Conservation (phyloP, 2,888 invertebrate genomes). For the Pristionchus japonicus region DNA sequence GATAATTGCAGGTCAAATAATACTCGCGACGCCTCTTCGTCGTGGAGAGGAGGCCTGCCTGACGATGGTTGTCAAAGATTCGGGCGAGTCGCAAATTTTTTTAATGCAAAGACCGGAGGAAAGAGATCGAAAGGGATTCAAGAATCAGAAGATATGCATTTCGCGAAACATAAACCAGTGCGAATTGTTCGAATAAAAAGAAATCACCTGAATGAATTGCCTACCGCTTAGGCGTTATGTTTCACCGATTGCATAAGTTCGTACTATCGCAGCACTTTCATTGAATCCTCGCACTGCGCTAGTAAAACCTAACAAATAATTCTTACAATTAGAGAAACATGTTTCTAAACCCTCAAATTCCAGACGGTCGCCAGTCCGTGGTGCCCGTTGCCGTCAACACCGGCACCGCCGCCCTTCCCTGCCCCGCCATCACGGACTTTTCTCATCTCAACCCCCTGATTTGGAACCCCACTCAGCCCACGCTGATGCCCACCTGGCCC, state of each 20-base stretch:
- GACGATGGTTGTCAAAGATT: conserved; percentile 30
- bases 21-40: background rate
- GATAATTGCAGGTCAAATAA: conserved; percentile 40
- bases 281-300: too few species aligned
- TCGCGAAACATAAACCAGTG: too few species aligned
- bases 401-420: conserved; percentile 16
- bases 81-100: background rate
- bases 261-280: too few species aligned
- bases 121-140: background rate
- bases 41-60: conserved; percentile 18
- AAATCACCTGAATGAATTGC: too few species aligned
- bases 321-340: too few species aligned
- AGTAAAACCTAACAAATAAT: too few species aligned
- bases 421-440: background rate
- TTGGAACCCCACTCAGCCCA: background rate
- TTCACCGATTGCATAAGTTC: too few species aligned
- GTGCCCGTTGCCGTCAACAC: conserved; percentile 41
- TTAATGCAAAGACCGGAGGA: background rate
- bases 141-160: too few species aligned
- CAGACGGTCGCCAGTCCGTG: background rate
- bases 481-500: background rate
- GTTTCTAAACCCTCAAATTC: too few species aligned
- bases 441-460: conserved; percentile 3
- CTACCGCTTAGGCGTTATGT: too few species aligned
- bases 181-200: too few species aligned